Percentiles rank a stretch among this genome's conserved stretches.
Evolutionary conservation across 2,888 invertebrate genomes (phyloP).

Genomic region (Drosophila anomalata): DNA sequence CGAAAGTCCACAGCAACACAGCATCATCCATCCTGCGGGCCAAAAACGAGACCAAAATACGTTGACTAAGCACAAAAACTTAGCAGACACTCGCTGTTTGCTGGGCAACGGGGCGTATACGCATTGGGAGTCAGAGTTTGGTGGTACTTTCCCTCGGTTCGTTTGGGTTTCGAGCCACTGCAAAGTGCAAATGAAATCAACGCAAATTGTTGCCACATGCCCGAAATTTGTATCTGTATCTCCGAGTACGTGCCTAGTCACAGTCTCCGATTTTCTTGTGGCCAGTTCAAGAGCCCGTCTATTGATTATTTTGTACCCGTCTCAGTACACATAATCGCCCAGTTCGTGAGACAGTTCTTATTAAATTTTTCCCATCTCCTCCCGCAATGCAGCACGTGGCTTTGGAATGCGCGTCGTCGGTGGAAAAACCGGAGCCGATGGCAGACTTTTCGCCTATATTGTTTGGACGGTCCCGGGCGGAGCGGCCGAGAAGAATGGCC

Average conservation of each 20-base stretch:
- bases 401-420: conserved; percentile 98
- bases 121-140: conserved; percentile 12
- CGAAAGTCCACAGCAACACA: conserved; percentile 9
- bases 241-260: conserved; percentile 35
- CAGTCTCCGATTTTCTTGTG: conserved; percentile 24
- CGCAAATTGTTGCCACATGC: conserved; percentile 74
- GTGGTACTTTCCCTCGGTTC: neutral
- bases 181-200: conserved; percentile 75
- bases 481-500: conserved; percentile 94
- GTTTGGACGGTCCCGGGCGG: conserved; percentile 97
- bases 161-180: conserved; percentile 14
- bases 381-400: conserved; percentile 88
- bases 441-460: conserved; percentile 94
- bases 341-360: conserved; percentile 55
- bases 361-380: conserved; percentile 56
- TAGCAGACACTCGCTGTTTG: conserved; percentile 17
- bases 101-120: conserved; percentile 30
- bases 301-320: conserved; percentile 36
- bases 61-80: conserved; percentile 41
- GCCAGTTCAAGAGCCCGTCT: conserved; percentile 20
- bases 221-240: conserved; percentile 54
- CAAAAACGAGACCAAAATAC: conserved; percentile 2
- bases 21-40: conserved; percentile 4
- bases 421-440: conserved; percentile 93
- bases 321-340: conserved; percentile 50